These are phyloP conservation scores for Anser brachyrhynchus DNA, from an alignment of 2,113 vertebrate species.

Conservation along the genomic window DNA sequence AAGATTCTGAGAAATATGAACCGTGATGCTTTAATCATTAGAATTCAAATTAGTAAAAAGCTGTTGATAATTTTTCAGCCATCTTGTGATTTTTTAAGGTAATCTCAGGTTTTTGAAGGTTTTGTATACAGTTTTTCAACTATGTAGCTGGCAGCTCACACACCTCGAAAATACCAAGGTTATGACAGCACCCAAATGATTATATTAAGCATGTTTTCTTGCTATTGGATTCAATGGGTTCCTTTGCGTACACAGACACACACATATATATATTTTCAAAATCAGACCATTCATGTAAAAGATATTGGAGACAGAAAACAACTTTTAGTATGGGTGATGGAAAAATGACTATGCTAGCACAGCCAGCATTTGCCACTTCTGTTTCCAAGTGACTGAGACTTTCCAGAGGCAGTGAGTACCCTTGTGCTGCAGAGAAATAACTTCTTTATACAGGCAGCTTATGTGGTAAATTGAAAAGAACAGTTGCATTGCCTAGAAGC, in stretches of 20 bases:
- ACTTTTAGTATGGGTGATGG: background rate
- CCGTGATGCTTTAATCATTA: background rate
- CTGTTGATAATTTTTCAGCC: background rate
- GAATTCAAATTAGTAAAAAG: background rate
- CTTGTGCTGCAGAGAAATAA: background rate
- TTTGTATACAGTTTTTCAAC: background rate
- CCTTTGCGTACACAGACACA: rapidly evolving
- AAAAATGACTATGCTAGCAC: background rate
- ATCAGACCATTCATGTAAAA: background rate
- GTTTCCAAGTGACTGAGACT: conserved; percentile 38
- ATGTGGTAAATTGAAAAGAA: background rate
- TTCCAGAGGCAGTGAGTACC: conserved; percentile 47
- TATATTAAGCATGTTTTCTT: background rate
- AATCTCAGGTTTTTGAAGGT: background rate
- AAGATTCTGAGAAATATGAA: background rate
- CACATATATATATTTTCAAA: background rate
- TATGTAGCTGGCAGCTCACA: background rate
- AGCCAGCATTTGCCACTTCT: conserved; percentile 29
- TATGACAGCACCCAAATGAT: background rate
- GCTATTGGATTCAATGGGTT: background rate
- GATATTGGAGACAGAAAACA: conserved; percentile 19
- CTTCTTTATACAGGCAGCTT: background rate
- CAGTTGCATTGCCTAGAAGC: conserved; percentile 14
- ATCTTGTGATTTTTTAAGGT: background rate
- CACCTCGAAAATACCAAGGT: background rate